These are phyloP conservation scores for Leptopterna dolabrata DNA, from an alignment of 2,888 invertebrate genomes.

Conservation along the genomic window DNA sequence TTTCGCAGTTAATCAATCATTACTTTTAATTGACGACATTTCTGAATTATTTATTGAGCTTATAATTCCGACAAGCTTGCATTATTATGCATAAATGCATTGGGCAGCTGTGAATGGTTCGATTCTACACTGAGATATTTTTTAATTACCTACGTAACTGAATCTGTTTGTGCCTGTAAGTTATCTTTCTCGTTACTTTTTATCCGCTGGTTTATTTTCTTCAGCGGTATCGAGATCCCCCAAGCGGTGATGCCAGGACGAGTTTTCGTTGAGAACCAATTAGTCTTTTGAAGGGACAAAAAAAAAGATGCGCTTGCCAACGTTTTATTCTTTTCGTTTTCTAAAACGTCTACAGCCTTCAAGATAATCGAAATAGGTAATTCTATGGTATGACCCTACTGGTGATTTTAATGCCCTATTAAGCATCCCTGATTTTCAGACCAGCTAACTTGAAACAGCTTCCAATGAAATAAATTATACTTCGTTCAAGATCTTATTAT, in stretches of 20 bases:
- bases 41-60: neutral
- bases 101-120: neutral
- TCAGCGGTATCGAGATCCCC: neutral
- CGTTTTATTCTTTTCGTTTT: neutral
- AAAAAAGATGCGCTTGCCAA: no score
- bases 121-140: neutral
- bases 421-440: no score
- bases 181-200: neutral
- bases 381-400: no score
- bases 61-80: neutral
- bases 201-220: neutral
- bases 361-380: no score
- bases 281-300: neutral
- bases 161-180: neutral
- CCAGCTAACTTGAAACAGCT: no score
- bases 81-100: neutral
- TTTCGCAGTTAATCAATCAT: conserved; percentile 7
- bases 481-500: no score
- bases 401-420: no score
- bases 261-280: neutral
- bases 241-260: neutral
- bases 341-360: no score
- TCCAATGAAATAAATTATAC: no score
- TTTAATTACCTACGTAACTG: neutral
- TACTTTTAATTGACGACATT: neutral